A percentile compares a stretch with the other conserved stretches of the same genome.
Evolutionary conservation across 2,113 vertebrate species (phyloP).

Genomic region (Serinus canaria): DNA sequence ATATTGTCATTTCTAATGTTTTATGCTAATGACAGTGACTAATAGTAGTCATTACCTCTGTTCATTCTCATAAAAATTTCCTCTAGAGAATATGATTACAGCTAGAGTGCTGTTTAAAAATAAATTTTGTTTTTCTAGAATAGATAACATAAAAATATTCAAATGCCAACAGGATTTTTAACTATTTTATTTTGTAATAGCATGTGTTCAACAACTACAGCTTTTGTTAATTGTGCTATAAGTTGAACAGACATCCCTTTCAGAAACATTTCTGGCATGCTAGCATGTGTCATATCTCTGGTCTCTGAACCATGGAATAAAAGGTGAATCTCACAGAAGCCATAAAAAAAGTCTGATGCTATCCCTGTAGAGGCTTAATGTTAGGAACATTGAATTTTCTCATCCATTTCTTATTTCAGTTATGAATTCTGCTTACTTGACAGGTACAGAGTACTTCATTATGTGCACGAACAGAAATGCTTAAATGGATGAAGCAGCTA

Average conservation of each 20-base stretch:
- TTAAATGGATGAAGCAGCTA: constrained; percentile 61
- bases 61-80: constrained; percentile 64
- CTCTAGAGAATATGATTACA: constrained; percentile 53
- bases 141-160: constrained; percentile 43
- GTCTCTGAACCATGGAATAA: not conserved
- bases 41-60: constrained; percentile 65
- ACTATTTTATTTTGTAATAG: constrained; percentile 52
- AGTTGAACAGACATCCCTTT: not conserved
- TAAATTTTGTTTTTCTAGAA: constrained; percentile 56
- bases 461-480: constrained; percentile 29
- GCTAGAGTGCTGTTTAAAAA: constrained; percentile 57
- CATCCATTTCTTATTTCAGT: constrained; percentile 65
- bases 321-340: not conserved
- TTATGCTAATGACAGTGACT: constrained; percentile 65
- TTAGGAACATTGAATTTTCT: constrained; percentile 48
- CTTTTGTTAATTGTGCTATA: constrained; percentile 33
- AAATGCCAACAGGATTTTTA: constrained; percentile 43
- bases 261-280: not conserved
- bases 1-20: constrained; percentile 51
- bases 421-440: constrained; percentile 66
- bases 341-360: not conserved
- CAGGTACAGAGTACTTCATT: constrained; percentile 61
- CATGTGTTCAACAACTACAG: not conserved
- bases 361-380: not conserved
- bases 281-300: not conserved